These are phyloP conservation scores for Nesidiocoris tenuis DNA, from an alignment of 2,888 invertebrate genomes.

Conservation along the genomic window DNA sequence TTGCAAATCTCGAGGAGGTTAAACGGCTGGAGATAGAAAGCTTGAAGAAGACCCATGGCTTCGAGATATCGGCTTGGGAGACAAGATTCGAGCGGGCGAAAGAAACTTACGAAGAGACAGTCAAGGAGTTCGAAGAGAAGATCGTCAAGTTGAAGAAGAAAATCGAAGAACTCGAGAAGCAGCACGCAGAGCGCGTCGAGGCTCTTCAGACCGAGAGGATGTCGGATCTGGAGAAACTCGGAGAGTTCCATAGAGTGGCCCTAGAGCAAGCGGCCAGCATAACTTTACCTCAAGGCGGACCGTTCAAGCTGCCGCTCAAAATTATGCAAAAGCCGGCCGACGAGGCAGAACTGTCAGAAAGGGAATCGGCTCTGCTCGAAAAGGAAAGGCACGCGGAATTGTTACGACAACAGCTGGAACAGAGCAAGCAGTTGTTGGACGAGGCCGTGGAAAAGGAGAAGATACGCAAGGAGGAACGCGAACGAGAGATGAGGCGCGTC, in stretches of 20 bases:
- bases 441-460: constrained; percentile 44
- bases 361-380: constrained; percentile 46
- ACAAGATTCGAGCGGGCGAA: constrained; percentile 44
- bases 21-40: constrained; percentile 47
- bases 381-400: constrained; percentile 48
- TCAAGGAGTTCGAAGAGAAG: constrained; percentile 46
- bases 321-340: constrained; percentile 44
- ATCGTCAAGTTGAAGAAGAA: constrained; percentile 46
- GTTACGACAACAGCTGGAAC: constrained; percentile 34
- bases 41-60: constrained; percentile 45
- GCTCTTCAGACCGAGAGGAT: constrained; percentile 46
- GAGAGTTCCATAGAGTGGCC: constrained; percentile 46
- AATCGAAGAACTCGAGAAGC: constrained; percentile 40
- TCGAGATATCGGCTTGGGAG: constrained; percentile 46
- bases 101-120: constrained; percentile 39
- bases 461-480: constrained; percentile 43
- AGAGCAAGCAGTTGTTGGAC: constrained; percentile 33
- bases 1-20: constrained; percentile 42
- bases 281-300: constrained; percentile 35
- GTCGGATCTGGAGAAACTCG: constrained; percentile 46
- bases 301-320: constrained; percentile 21
- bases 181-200: constrained; percentile 45
- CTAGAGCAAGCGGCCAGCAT: constrained; percentile 46
- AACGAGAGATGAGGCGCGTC: constrained; percentile 39
- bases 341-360: constrained; percentile 46